phyloP scores from a whole-genome alignment of 2,113 vertebrate genomes.

The Stigmatopora nigra region DNA sequence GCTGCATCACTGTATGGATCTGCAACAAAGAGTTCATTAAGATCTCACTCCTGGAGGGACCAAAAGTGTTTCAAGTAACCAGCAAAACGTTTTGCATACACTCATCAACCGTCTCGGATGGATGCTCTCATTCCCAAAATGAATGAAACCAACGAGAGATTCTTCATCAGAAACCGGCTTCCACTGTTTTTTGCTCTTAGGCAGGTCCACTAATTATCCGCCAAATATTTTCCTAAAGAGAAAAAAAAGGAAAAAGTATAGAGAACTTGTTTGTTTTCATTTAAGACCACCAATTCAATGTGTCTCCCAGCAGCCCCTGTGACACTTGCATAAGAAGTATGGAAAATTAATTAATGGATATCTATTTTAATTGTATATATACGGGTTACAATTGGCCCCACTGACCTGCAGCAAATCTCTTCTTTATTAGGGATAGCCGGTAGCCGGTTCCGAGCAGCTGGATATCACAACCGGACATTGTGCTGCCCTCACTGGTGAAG shows the following conservation, averaged over 20 bases:
- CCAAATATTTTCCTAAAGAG: constrained; percentile 93
- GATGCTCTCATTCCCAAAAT: constrained; percentile 30
- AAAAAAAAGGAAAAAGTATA: neutral
- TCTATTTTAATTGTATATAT: too few relatives aligned
- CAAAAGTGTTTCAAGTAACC: constrained; percentile 37
- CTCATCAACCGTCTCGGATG: constrained; percentile 44
- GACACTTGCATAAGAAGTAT: too few relatives aligned
- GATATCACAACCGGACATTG: constrained; percentile 91
- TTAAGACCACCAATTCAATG: too few relatives aligned
- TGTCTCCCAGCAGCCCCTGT: too few relatives aligned
- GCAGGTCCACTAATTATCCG: constrained; percentile 80
- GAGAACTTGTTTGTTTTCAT: neutral
- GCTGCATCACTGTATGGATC: constrained; percentile 52
- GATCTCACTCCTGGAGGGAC: constrained; percentile 33
- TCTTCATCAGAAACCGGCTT: constrained; percentile 56
- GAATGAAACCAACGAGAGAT: constrained; percentile 39
- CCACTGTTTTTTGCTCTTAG: constrained; percentile 32
- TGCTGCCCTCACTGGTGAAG: constrained; percentile 96
- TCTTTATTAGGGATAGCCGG: constrained; percentile 93
- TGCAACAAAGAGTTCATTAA: constrained; percentile 38
- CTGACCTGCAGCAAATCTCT: constrained; percentile 94
- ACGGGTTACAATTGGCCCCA: neutral
- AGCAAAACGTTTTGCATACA: constrained; percentile 59
- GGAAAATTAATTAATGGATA: too few relatives aligned
- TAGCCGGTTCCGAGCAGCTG: constrained; percentile 90